Base-by-base conservation (phyloP, 2,797 vertebrate species). In the Cryptoblepharus egeriae region DNA sequence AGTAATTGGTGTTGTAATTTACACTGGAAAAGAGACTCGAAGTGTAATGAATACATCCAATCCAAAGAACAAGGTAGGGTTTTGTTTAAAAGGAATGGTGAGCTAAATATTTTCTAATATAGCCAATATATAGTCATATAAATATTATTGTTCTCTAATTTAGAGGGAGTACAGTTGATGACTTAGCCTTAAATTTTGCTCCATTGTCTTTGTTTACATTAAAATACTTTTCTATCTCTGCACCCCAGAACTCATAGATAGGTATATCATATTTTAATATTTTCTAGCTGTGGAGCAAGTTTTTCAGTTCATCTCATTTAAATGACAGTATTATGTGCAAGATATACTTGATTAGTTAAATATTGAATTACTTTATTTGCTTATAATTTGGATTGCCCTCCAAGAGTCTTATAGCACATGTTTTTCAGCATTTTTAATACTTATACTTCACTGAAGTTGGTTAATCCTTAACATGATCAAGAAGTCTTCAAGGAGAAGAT, bases 1-100 rank as follows among this genome's bases (percentile, higher is more conserved):
- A 37, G 98, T 99, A 93, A 98, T 99, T 90, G 98, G 98, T 90
- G 97, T 99, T 93, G 98, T 99, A 94, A 97, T 99, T 95, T 99
- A 99, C 93, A 99, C 98, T 2, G 98, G 98, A 89, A 99, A 98
- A 91, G 98, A 99, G 95, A 99, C 98, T 88, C 96, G 98, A 85
- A 99, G 98, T 68, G 98, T 99, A 63, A 96, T 99, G 95, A 99
- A 99, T 95, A 99, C 98, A 0, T 99, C 98, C 82, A 97, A 96
- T 90, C 97, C 98, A 86, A 98, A 99, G 94, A 99, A 99, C 92
- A 99, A 99, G 97, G 98, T 99, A 77, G 94, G 91, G 45, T 49
- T 42, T 61, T 39, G 55, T 85, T 55, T 79, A 86, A 81, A 79
- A 79, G 28, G 1, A 13, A 75, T 49, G 42, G 75, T 61, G 24